Evolutionary conservation across 2,888 invertebrate species (phyloP).

Genomic region (Cephalotes varians): DNA sequence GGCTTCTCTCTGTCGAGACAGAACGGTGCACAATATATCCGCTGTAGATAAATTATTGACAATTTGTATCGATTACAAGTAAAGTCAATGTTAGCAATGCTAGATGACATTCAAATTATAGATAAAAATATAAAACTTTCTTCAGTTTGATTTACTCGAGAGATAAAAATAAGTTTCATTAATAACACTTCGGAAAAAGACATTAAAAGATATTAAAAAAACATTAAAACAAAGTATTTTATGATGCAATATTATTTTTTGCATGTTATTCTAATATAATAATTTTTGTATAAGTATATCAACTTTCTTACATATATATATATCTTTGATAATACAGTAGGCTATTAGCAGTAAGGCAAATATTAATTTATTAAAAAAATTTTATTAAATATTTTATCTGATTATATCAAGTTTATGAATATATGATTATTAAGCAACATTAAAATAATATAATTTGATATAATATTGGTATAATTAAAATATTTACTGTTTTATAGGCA

Average conservation of each 20-base stretch:
- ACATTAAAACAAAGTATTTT: not conserved
- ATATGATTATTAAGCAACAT: not conserved
- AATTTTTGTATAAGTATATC: not conserved
- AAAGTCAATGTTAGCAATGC: not conserved
- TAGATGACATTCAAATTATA: not conserved
- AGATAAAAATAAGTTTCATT: not conserved
- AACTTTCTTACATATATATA: not conserved
- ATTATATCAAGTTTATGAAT: not conserved
- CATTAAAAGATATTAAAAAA: too few relatives aligned
- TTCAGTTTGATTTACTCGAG: not conserved
- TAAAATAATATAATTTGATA: conserved; percentile 10
- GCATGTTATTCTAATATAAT: not conserved
- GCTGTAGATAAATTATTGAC: not conserved
- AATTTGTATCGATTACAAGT: not conserved
- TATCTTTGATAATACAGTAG: not conserved
- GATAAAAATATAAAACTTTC: not conserved
- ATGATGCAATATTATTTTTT: not conserved
- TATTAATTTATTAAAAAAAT: not conserved
- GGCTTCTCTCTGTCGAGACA: too few relatives aligned
- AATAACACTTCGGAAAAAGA: not conserved
- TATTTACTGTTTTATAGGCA: not conserved
- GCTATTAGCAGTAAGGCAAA: not conserved
- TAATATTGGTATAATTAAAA: not conserved
- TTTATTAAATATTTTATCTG: not conserved
- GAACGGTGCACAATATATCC: conserved; percentile 9